Conservation (phyloP, 2,797 vertebrate species). For the Lepus oiostolus region DNA sequence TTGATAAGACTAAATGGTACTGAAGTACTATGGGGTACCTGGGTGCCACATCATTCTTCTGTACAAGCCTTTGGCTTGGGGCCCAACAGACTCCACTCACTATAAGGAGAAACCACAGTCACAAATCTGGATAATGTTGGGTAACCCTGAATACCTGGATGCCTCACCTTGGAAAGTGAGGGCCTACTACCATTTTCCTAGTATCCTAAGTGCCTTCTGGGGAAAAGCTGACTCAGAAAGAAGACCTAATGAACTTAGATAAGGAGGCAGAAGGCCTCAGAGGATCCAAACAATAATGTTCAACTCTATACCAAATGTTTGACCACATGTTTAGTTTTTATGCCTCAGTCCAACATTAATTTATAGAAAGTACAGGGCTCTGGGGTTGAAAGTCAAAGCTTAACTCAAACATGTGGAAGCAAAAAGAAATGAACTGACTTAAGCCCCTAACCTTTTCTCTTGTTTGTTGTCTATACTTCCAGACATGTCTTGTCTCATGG, state of each 20-base stretch:
- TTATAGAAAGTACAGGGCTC: background rate
- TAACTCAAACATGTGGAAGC: background rate
- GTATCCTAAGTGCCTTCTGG: background rate
- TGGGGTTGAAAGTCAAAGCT: background rate
- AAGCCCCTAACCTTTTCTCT: background rate
- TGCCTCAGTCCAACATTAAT: background rate
- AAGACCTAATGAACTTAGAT: background rate
- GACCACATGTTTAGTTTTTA: background rate
- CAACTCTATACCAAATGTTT: background rate
- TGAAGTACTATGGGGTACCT: fast-evolving
- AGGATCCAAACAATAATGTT: background rate
- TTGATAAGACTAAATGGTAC: background rate
- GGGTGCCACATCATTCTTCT: fast-evolving
- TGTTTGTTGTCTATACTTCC: background rate
- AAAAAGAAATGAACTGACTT: background rate
- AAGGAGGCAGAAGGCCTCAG: background rate
- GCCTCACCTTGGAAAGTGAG: background rate
- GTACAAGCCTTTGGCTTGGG: background rate
- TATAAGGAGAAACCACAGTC: background rate
- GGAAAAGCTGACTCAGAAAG: background rate
- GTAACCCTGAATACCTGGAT: background rate
- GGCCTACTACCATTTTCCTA: background rate
- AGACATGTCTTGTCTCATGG: background rate
- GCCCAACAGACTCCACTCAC: background rate
- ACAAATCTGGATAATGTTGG: background rate